Conservation (phyloP, 2,888 invertebrate species). For the Acanthosepion lycidas region DNA sequence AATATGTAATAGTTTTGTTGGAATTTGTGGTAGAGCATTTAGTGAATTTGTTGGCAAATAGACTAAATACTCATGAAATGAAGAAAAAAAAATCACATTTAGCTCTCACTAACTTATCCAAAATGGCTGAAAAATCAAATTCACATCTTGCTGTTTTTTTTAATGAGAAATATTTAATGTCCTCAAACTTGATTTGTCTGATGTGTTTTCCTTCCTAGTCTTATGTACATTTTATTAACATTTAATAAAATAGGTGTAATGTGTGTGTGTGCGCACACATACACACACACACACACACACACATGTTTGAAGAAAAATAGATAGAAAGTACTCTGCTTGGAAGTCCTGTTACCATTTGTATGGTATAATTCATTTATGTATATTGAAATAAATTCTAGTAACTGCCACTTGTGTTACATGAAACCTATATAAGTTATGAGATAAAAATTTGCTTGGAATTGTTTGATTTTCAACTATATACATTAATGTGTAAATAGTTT, state of each 20-base stretch:
- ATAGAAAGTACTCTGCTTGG: neutral
- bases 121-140: too few relatives aligned
- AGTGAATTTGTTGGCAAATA: too few relatives aligned
- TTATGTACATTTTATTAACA: neutral
- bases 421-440: neutral
- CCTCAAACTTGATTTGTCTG: neutral
- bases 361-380: conserved; percentile 7
- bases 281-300: too few relatives aligned
- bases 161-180: neutral
- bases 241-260: neutral
- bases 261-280: too few relatives aligned
- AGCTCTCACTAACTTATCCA: too few relatives aligned
- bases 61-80: too few relatives aligned
- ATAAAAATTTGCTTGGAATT: neutral
- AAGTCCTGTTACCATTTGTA: neutral
- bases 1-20: too few relatives aligned
- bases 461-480: neutral
- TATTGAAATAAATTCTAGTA: neutral
- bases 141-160: too few relatives aligned
- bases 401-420: neutral
- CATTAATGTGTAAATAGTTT: too few relatives aligned
- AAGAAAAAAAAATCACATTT: too few relatives aligned
- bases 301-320: neutral
- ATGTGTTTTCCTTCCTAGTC: neutral
- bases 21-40: too few relatives aligned